Evolutionary conservation across 2,888 invertebrate species (phyloP), one percentile per base, ranked within the genome.

Genomic region (Drosophila mercatorum): DNA sequence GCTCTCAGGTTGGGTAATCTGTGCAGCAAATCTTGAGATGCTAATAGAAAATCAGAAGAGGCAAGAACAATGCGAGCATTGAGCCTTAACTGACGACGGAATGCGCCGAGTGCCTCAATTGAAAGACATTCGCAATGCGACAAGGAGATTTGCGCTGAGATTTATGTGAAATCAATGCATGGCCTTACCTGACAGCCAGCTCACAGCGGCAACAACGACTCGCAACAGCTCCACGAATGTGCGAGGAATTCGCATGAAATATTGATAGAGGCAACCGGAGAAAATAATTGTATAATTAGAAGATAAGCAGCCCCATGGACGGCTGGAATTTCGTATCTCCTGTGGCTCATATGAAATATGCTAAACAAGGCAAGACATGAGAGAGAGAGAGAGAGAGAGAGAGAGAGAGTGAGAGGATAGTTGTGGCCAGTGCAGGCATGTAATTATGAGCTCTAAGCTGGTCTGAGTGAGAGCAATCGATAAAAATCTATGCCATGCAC

Each of bases 1-100:
- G 67, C 72, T 41, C 75, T 61, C 66, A 57, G 67, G 49, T 68
- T 64, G 38, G 52, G 68, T 64, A 75, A 75, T 78, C 78, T 71
- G 51, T 41, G 59, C 72, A 46, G 67, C 72, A 51, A 49, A 51
- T 75, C 72, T 64, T 57, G n/a, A 53, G 52, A 56, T 57, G 28
- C 46, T 36, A 53, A 63, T 31, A 52, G 40, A n/a, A 47, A 52
- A 36, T 44, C n/a, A 17, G 10, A 26, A 7, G 14, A 40, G 11
- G 6, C n/a, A 4, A 17, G 28, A n/a, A n/a, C 0, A 31, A 36
- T 36, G 34, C 46, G 11, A 58, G 47, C 38, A 38, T 36, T 41
- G 5, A n/a, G 55, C 41, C 11, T 55, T n/a, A 55, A 6, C 55
- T 11, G 28, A 41, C 28, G 26, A 53, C 5, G n/a, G 53, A 53